phyloP scores from a whole-genome alignment of 2,113 vertebrate genomes.

The Gymnogyps californianus region DNA sequence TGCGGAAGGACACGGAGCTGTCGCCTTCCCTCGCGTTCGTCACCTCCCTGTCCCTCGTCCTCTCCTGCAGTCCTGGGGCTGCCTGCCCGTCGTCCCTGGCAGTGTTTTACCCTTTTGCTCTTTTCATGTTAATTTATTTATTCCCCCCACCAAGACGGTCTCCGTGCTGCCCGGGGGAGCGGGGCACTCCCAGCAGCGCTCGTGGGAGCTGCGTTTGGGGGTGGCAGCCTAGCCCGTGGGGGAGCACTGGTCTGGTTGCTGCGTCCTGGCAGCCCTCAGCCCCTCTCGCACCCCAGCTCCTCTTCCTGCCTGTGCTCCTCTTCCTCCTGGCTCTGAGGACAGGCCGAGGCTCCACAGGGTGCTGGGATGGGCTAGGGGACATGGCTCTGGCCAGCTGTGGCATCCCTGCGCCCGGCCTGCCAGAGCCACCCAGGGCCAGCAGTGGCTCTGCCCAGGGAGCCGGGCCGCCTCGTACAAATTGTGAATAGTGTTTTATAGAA shows the following conservation, averaged over 20 bases:
- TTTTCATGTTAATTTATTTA: background rate
- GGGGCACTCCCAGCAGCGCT: rapidly evolving
- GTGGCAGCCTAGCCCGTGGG: background rate
- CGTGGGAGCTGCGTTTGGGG: rapidly evolving
- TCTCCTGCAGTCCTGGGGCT: background rate
- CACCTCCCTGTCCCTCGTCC: background rate
- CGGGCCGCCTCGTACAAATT: rapidly evolving
- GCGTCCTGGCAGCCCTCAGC: background rate
- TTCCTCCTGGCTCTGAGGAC: background rate
- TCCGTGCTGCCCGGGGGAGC: background rate
- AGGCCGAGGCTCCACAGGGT: rapidly evolving
- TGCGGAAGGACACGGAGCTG: background rate
- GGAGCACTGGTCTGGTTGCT: background rate
- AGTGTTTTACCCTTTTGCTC: background rate
- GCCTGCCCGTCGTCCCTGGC: background rate
- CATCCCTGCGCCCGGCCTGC: rapidly evolving
- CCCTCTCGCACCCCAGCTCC: background rate
- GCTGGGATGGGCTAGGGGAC: background rate
- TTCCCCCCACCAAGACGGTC: background rate
- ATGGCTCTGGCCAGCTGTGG: background rate
- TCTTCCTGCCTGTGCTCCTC: background rate
- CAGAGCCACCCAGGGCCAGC: background rate
- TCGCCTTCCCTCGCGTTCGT: rapidly evolving
- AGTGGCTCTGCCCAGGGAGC: background rate
- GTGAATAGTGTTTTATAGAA: background rate